These are phyloP conservation scores for Harpegnathos saltator DNA, from an alignment of 1,140 invertebrate genomes.

Conservation along the genomic window DNA sequence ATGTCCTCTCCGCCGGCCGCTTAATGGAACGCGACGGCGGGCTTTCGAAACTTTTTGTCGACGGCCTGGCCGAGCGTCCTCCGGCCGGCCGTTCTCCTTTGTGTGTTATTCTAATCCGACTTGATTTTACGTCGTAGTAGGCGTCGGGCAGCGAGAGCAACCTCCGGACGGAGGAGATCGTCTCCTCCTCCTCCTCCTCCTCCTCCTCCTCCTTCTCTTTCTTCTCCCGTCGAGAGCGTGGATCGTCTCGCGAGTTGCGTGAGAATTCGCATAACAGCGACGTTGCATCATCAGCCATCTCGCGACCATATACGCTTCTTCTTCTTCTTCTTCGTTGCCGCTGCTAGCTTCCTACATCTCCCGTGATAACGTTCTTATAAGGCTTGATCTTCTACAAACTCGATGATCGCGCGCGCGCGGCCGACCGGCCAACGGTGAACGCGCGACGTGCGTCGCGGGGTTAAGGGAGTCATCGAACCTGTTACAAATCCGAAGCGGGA, in stretches of 20 bases:
- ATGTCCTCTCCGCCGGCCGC: slow-evolving; percentile 9
- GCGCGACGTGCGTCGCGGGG: slow-evolving; percentile 17
- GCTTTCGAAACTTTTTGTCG: slow-evolving; percentile 51
- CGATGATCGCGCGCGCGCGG: slow-evolving; percentile 36
- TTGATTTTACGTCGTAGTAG: neutral
- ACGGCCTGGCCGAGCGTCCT: too few relatives aligned
- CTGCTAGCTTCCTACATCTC: slow-evolving; percentile 72
- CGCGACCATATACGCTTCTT: slow-evolving; percentile 73
- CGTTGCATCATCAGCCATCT: slow-evolving; percentile 71
- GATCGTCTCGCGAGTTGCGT: too few relatives aligned
- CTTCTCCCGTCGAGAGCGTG: too few relatives aligned
- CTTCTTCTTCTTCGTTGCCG: too few relatives aligned
- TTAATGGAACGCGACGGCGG: slow-evolving; percentile 17
- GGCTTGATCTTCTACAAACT: slow-evolving; percentile 71
- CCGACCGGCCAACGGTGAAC: slow-evolving; percentile 50
- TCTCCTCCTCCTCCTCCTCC: too few relatives aligned
- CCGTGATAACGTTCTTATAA: slow-evolving; percentile 76
- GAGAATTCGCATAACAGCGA: slow-evolving; percentile 71
- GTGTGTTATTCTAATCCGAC: slow-evolving; percentile 39
- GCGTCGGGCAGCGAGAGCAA: slow-evolving; percentile 19
- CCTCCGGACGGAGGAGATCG: slow-evolving; percentile 53
- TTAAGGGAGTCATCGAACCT: slow-evolving; percentile 50
- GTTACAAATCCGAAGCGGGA: slow-evolving; percentile 57
- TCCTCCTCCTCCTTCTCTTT: too few relatives aligned
- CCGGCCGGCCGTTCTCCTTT: slow-evolving; percentile 4